Evolutionary conservation across 1,140 invertebrate species (phyloP).

Genomic region (Holcopasites calliopsidis): DNA sequence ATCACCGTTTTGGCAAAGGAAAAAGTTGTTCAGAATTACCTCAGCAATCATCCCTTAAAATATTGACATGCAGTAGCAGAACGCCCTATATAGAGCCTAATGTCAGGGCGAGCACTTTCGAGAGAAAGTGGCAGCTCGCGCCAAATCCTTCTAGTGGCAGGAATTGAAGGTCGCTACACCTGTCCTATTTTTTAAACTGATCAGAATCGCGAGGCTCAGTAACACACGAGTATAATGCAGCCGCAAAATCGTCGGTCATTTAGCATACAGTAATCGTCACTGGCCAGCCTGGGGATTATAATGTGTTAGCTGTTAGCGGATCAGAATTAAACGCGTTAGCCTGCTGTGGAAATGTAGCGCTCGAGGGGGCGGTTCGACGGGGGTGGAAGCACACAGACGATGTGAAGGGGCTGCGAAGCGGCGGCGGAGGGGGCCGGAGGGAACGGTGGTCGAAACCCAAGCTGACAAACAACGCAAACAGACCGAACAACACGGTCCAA

Average conservation of each 20-base stretch:
- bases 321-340: constrained; percentile 50
- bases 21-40: no score
- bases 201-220: not conserved
- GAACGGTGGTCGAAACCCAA: constrained; percentile 30
- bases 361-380: not conserved
- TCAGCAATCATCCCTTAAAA: no score
- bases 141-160: no score
- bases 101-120: no score
- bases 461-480: constrained; percentile 31
- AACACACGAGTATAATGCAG: not conserved
- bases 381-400: no score
- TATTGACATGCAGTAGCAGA: no score
- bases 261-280: constrained; percentile 51
- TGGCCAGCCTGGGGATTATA: constrained; percentile 54
- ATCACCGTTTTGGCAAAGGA: no score
- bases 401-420: no score
- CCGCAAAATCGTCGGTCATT: constrained; percentile 50
- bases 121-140: no score
- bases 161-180: no score
- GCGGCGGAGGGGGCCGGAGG: not conserved
- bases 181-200: no score
- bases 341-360: constrained; percentile 12
- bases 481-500: constrained; percentile 49
- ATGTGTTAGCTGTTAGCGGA: constrained; percentile 44
- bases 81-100: no score